A percentile compares a stretch with the other conserved stretches of the same genome.
phyloP scores from a whole-genome alignment of 2,113 vertebrate genomes.

The Pantherophis guttatus region DNA sequence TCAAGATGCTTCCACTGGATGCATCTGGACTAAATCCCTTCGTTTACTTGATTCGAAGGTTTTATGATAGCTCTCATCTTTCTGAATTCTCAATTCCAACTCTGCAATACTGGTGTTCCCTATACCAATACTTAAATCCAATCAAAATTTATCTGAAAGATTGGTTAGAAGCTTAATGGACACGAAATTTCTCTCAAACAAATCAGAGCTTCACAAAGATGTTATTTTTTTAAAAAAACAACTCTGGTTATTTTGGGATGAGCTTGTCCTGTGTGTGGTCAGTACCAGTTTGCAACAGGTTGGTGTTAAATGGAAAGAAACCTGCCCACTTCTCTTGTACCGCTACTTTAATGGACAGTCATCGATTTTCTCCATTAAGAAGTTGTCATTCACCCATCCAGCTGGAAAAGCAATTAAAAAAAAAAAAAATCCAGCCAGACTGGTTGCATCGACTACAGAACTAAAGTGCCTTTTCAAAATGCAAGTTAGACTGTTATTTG shows the following conservation, averaged over 20 bases:
- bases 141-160: slow-evolving; percentile 34
- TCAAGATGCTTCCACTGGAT: slow-evolving; percentile 69
- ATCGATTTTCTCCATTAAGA: slow-evolving; percentile 82
- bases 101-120: slow-evolving; percentile 47
- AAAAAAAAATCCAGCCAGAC: slow-evolving; percentile 60
- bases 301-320: slow-evolving; percentile 79
- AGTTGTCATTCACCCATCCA: slow-evolving; percentile 78
- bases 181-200: slow-evolving; percentile 67
- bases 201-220: slow-evolving; percentile 64
- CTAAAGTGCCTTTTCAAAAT: slow-evolving; percentile 72
- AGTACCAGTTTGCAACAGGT: slow-evolving; percentile 75
- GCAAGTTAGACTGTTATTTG: slow-evolving; percentile 68
- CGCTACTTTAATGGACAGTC: slow-evolving; percentile 69
- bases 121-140: slow-evolving; percentile 12
- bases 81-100: slow-evolving; percentile 54
- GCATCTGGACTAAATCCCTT: slow-evolving; percentile 67
- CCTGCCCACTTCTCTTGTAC: slow-evolving; percentile 74
- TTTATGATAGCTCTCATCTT: slow-evolving; percentile 55
- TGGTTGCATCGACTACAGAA: slow-evolving; percentile 69
- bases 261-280: slow-evolving; percentile 69
- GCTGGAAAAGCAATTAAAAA: slow-evolving; percentile 66
- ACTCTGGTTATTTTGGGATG: slow-evolving; percentile 66
- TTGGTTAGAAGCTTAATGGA: slow-evolving; percentile 66
- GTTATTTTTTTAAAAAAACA: slow-evolving; percentile 66
- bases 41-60: slow-evolving; percentile 66